Base-by-base conservation (phyloP, 2,797 vertebrate species). In the Urocyon cinereoargenteus region DNA sequence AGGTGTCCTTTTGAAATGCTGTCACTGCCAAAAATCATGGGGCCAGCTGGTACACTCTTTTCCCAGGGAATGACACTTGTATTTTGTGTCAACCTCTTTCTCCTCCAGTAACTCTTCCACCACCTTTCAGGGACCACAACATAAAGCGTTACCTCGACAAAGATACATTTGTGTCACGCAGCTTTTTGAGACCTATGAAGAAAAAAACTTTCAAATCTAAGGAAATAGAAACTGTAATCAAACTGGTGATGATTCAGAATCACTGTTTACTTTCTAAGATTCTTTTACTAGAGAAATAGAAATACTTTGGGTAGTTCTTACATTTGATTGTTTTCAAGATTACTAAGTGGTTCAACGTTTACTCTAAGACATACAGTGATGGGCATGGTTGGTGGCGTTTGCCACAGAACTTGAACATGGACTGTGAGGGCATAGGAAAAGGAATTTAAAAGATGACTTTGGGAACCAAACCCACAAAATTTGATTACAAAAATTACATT, bases 241-340 rank as follows among this genome's bases (percentile, higher is more conserved):
- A 96, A 66, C 11, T 12, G 24, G 4, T 81, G 55, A 0, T 78
- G 78, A 16, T 72, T 73, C 62, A 89, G 92, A 55, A 15, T 92
- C 92, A 89, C 5, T 28, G 96, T 96, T 95, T 40, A 21, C 49
- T 96, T 92, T 90, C 78, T 45, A 88, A 34, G 3, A 13, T 57
- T 77, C 28, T 91, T 40, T 78, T 70, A 19, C 31, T 18, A 59
- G n/a, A 77, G 36, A 49, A 75, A 55, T 8, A 12, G 26, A 61
- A 40, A 86, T 10, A 2, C 40, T 49, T 49, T 34, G 6, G 9
- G 40, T 21, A 64, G 1, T 70, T 51, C n/a, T 68, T 53, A 36
- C 1, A 1, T 24, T 66, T 40, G 21, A 18, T 13, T n/a, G 2
- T 28, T 94, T 85, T 51, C 75, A 72, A 77, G 57, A n/a, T 49